A percentile compares a stretch with the other conserved stretches of the same genome.
phyloP scores from a whole-genome alignment of 2,888 invertebrate genomes.

The Dasypogon diadema region DNA sequence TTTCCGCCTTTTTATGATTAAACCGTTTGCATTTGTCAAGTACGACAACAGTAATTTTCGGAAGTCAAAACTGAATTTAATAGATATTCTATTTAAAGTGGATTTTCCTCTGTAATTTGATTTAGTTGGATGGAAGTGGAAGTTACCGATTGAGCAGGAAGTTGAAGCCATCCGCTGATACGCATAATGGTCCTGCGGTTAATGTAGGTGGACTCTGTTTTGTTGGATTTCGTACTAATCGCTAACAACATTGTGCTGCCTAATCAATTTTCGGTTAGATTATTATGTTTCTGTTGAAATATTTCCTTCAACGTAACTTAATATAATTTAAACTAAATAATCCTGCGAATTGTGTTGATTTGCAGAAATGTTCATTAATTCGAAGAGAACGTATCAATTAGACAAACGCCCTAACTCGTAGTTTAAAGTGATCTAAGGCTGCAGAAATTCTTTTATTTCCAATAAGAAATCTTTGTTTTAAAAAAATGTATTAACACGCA shows the following conservation, averaged over 20 bases:
- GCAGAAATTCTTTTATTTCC: too few species aligned
- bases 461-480: too few species aligned
- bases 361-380: too few species aligned
- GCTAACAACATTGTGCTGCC: not conserved
- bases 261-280: not conserved
- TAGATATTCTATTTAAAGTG: constrained; percentile 2
- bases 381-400: too few species aligned
- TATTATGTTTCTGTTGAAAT: too few species aligned
- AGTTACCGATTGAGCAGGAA: not conserved
- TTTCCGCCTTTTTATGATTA: constrained; percentile 50
- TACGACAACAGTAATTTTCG: constrained; percentile 45
- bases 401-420: too few species aligned
- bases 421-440: too few species aligned
- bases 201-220: not conserved
- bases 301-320: too few species aligned
- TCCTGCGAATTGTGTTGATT: too few species aligned
- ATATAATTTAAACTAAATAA: too few species aligned
- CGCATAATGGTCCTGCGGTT: not conserved
- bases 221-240: not conserved
- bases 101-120: not conserved
- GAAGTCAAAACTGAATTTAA: constrained; percentile 29
- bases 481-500: too few species aligned
- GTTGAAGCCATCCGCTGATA: not conserved
- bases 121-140: not conserved
- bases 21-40: constrained; percentile 51